Evolutionary conservation across 1,140 invertebrate species (phyloP), one percentile per base, ranked within the genome.

Genomic region (Bombus pyrosoma): DNA sequence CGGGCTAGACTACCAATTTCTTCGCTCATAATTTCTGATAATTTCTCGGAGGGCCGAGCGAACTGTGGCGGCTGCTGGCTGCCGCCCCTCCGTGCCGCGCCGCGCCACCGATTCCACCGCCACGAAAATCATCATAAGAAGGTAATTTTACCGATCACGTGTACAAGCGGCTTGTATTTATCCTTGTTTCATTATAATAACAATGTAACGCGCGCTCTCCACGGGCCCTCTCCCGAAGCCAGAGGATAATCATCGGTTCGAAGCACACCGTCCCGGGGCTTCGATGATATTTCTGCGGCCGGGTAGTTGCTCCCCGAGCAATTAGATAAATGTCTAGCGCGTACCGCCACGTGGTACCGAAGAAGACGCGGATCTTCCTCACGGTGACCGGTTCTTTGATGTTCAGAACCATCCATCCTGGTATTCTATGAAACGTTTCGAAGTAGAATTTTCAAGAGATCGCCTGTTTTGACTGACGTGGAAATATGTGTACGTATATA

Each of bases 1-100:
- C 90, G 91, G 94, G 93, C 93, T 95, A 95, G 94, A 95, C 94
- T 94, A 95, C 94, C 94, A 95, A 95, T 95, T 95, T 95, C 93
- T 94, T 90, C 91, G 87, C 91, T 93, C 93, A 95, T 95, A 95
- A 95, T 95, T 95, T 94, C 92, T 93, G 92, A 95, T 94, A 95
- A 95, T 95, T 95, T 94, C 91, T 94, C 87, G 93, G 91, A 78
- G 90, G 86, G 87, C 86, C 90, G 90, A 93, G 89, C 90, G 89
- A 92, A 91, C 90, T 91, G 90, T 89, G 90, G 89, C 91, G 90
- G 81, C 79, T 87, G 85, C 57, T 72, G 83, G n/a, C 64, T 68
- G 43, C 57, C 37, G 83, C 81, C 72, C 59, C 80, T 43, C 75
- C 77, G 43, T 62, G 68, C 75, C 77, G 37, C 68, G 68, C 72